Evolutionary conservation across 1,140 invertebrate genomes (phyloP).

Genomic region (Chymomyza costata): DNA sequence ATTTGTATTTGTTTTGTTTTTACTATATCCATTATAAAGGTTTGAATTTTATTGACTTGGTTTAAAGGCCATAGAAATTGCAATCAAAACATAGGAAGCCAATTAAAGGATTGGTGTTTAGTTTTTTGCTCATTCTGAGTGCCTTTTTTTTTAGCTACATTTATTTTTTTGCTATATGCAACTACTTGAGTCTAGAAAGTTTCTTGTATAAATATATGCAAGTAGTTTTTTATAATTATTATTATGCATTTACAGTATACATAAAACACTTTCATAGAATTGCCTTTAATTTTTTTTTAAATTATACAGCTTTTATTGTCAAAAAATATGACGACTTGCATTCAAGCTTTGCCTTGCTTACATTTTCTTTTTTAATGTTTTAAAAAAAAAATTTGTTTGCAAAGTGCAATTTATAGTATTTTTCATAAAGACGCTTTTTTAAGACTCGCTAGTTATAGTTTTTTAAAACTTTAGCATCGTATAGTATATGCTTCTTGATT

Average conservation of each 20-base stretch:
- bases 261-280: constrained; percentile 30
- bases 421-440: too few relatives aligned
- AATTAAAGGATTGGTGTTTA: constrained; percentile 31
- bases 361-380: constrained; percentile 24
- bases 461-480: too few relatives aligned
- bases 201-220: constrained; percentile 28
- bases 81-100: constrained; percentile 41
- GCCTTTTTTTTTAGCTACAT: not conserved
- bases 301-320: constrained; percentile 61
- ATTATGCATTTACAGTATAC: constrained; percentile 49
- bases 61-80: constrained; percentile 36
- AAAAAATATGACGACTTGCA: constrained; percentile 63
- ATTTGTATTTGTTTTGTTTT: constrained; percentile 22
- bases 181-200: constrained; percentile 20
- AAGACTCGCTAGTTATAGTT: too few relatives aligned
- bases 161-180: constrained; percentile 2
- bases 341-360: constrained; percentile 43
- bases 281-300: constrained; percentile 9
- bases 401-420: too few relatives aligned
- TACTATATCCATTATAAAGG: too few relatives aligned
- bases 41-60: constrained; percentile 2
- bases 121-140: constrained; percentile 14
- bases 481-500: too few relatives aligned
- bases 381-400: too few relatives aligned
- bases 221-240: constrained; percentile 2